Conservation (phyloP, 2,888 invertebrate species). For the Drosophila koepferae region DNA sequence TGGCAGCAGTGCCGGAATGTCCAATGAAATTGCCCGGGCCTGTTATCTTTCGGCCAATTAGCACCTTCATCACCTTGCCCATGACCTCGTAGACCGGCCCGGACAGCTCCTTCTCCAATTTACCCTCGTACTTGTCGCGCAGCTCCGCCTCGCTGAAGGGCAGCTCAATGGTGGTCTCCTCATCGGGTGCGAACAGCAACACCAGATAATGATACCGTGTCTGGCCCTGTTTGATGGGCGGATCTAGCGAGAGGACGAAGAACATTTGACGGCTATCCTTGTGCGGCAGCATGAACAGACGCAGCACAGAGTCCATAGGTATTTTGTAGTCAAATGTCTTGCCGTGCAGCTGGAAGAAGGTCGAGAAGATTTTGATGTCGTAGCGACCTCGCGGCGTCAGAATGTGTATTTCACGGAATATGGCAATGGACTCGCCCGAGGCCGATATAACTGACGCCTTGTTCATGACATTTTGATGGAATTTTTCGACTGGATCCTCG, state of each 20-base stretch:
- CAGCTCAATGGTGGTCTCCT: conserved; percentile 95
- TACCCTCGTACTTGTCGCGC: conserved; percentile 96
- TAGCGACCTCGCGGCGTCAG: conserved; percentile 97
- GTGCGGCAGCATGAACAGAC: conserved; percentile 97
- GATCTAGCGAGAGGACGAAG: conserved; percentile 98
- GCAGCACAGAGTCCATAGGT: conserved; percentile 97
- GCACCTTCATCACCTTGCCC: conserved; percentile 97
- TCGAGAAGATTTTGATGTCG: conserved; percentile 95
- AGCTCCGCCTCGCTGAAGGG: conserved; percentile 96
- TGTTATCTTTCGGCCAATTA: conserved; percentile 97
- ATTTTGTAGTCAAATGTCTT: conserved; percentile 99
- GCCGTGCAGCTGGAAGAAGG: conserved; percentile 96
- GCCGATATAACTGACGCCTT: conserved; percentile 99
- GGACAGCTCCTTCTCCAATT: conserved; percentile 94
- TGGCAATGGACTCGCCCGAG: conserved; percentile 98
- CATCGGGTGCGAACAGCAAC: conserved; percentile 96
- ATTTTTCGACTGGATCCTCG: conserved; percentile 97
- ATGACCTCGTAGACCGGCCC: conserved; percentile 98
- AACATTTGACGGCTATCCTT: conserved; percentile 99
- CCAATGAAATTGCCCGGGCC: conserved; percentile 96
- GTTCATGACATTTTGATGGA: conserved; percentile 97
- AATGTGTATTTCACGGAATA: conserved; percentile 98
- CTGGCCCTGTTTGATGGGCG: conserved; percentile 99
- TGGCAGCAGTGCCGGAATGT: conserved; percentile 94
- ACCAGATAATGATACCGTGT: conserved; percentile 99